These are phyloP conservation scores for Solen grandis DNA, from an alignment of 1,140 invertebrate species.

Conservation along the genomic window DNA sequence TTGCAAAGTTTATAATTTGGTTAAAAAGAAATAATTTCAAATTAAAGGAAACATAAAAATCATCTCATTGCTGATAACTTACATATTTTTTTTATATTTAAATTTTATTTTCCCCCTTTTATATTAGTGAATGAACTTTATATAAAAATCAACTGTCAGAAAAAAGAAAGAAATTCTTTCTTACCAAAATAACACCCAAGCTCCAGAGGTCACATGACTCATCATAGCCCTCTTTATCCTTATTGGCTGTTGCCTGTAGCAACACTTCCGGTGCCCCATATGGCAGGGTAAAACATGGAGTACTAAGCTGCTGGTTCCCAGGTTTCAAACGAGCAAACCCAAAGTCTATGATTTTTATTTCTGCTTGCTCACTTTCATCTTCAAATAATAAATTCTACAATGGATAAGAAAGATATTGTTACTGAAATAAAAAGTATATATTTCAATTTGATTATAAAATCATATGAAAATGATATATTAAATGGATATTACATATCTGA, in stretches of 20 bases:
- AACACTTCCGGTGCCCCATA: slow-evolving; percentile 97
- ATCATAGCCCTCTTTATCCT: slow-evolving; percentile 85
- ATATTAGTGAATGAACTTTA: too few relatives aligned
- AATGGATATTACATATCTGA: too few relatives aligned
- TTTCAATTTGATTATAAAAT: too few relatives aligned
- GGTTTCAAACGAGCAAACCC: slow-evolving; percentile 89
- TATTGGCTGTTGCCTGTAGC: slow-evolving; percentile 78
- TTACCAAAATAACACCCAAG: slow-evolving; percentile 91
- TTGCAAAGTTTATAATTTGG: too few relatives aligned
- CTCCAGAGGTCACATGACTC: slow-evolving; percentile 96
- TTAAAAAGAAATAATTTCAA: too few relatives aligned
- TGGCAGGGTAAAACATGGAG: slow-evolving; percentile 93
- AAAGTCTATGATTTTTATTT: slow-evolving; percentile 94
- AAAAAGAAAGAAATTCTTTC: slow-evolving; percentile 45
- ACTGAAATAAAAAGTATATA: too few relatives aligned
- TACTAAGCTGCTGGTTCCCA: slow-evolving; percentile 88
- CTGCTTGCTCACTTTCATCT: slow-evolving; percentile 84
- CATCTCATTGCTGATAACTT: too few relatives aligned
- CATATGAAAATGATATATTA: too few relatives aligned
- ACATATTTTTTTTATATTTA: too few relatives aligned
- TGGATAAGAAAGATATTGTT: slow-evolving; percentile 55
- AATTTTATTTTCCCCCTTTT: too few relatives aligned
- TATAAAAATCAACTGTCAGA: too few relatives aligned
- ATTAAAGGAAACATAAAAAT: too few relatives aligned
- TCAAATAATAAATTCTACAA: slow-evolving; percentile 89